These are phyloP conservation scores for Planiliza haematocheilus DNA, from an alignment of 2,113 vertebrate genomes.

Conservation along the genomic window DNA sequence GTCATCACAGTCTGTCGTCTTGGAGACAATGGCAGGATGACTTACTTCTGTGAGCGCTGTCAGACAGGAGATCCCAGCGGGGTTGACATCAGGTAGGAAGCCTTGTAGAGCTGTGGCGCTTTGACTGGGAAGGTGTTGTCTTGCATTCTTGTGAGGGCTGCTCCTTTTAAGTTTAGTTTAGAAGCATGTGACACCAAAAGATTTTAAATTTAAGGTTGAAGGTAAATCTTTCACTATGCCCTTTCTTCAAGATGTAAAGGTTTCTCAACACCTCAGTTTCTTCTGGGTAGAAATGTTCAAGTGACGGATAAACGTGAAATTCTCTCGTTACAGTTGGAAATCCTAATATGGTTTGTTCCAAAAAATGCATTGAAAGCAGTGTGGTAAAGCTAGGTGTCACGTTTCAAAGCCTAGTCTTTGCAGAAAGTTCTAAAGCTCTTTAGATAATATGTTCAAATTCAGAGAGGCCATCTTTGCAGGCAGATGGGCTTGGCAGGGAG, in stretches of 20 bases:
- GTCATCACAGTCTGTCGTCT: slow-evolving; percentile 90
- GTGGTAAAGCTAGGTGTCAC: neutral
- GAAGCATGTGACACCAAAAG: neutral
- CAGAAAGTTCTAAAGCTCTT: slow-evolving; percentile 50
- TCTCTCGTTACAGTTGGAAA: neutral
- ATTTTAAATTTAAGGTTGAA: neutral
- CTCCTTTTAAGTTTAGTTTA: neutral
- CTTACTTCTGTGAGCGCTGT: slow-evolving; percentile 91
- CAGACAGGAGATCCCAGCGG: slow-evolving; percentile 86
- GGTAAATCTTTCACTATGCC: neutral
- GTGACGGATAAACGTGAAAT: neutral
- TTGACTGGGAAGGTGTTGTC: slow-evolving; percentile 20
- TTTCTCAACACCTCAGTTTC: no score
- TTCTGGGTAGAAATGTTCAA: neutral
- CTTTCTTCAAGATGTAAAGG: neutral
- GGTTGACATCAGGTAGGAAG: slow-evolving; percentile 83
- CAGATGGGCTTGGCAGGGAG: slow-evolving; percentile 79
- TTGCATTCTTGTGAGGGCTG: neutral
- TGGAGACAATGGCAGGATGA: slow-evolving; percentile 91
- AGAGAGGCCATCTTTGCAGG: slow-evolving; percentile 73
- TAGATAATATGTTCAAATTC: slow-evolving; percentile 55
- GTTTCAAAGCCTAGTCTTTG: slow-evolving; percentile 31
- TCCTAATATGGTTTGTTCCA: neutral
- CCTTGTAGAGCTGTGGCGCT: slow-evolving; percentile 17
- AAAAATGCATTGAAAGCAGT: neutral